A percentile compares a stretch with the other conserved stretches of the same genome.
Conservation (phyloP, 2,888 invertebrate genomes). For the Ophion costatus region DNA sequence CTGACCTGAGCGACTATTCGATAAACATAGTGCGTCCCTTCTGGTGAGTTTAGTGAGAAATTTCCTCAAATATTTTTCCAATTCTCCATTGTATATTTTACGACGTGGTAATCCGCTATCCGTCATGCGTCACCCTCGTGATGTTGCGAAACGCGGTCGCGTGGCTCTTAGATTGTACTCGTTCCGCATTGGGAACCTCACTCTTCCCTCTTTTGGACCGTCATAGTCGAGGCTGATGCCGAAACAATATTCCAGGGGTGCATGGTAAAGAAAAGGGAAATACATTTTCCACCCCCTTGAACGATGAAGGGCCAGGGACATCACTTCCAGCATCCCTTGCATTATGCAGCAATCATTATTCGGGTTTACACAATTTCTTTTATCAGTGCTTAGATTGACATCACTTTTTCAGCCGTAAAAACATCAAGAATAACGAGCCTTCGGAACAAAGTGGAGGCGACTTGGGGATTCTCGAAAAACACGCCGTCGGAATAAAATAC, state of each 20-base stretch:
- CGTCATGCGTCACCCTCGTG: slow-evolving; percentile 56
- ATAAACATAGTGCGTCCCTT: background rate
- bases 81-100: slow-evolving; percentile 64
- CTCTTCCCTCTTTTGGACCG: slow-evolving; percentile 26
- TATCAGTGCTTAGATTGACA: background rate
- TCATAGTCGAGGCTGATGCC: slow-evolving; percentile 32
- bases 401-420: too few relatives aligned
- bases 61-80: slow-evolving; percentile 36
- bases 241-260: slow-evolving; percentile 21
- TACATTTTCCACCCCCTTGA: background rate
- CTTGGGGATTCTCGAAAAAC: too few relatives aligned
- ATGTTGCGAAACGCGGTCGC: slow-evolving; percentile 62
- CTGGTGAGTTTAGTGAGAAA: slow-evolving; percentile 7
- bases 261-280: background rate
- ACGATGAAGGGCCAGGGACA: background rate
- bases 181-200: background rate
- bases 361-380: background rate
- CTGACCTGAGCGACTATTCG: background rate
- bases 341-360: background rate
- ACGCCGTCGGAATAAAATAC: too few relatives aligned
- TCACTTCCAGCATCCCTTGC: background rate
- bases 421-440: too few relatives aligned
- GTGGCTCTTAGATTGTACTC: slow-evolving; percentile 55
- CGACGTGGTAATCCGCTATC: slow-evolving; percentile 66
- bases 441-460: too few relatives aligned